These are phyloP conservation scores for Cariama cristata DNA, from an alignment of 2,113 vertebrate species.

Conservation along the genomic window DNA sequence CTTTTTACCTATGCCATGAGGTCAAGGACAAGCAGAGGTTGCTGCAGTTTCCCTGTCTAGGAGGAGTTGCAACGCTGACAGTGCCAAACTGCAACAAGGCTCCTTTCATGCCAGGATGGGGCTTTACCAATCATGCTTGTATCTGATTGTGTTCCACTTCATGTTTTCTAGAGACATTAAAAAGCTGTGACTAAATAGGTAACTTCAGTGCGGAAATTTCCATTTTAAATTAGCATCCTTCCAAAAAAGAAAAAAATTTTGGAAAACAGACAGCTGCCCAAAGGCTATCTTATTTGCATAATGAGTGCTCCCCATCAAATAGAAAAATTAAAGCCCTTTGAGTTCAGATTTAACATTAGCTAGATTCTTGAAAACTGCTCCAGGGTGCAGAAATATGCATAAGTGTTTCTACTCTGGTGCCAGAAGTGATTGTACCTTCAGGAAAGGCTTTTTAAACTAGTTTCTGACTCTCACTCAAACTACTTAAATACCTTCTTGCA, in stretches of 20 bases:
- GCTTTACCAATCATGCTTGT: not conserved
- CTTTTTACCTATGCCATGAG: not conserved
- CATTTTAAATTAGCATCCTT: constrained; percentile 45
- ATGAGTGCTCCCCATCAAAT: constrained; percentile 55
- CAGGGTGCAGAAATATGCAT: constrained; percentile 31
- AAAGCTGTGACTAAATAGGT: constrained; percentile 19
- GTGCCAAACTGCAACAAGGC: not conserved
- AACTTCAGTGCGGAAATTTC: constrained; percentile 47
- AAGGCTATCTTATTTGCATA: constrained; percentile 61
- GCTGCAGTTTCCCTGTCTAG: not conserved
- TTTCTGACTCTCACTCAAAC: constrained; percentile 40
- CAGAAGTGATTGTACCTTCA: constrained; percentile 67
- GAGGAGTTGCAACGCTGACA: not conserved
- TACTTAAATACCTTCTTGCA: constrained; percentile 42
- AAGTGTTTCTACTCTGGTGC: constrained; percentile 48
- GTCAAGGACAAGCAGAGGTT: not conserved
- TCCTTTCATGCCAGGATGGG: not conserved
- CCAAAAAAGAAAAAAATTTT: not conserved
- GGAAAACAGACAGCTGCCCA: constrained; percentile 58
- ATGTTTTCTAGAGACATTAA: not conserved
- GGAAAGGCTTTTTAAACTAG: constrained; percentile 59
- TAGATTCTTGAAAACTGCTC: constrained; percentile 58
- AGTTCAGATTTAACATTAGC: constrained; percentile 43
- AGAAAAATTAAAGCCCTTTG: constrained; percentile 63
- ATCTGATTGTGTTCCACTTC: not conserved